Base-by-base conservation (phyloP, 2,888 invertebrate species). In the Trachelus iudaicus region DNA sequence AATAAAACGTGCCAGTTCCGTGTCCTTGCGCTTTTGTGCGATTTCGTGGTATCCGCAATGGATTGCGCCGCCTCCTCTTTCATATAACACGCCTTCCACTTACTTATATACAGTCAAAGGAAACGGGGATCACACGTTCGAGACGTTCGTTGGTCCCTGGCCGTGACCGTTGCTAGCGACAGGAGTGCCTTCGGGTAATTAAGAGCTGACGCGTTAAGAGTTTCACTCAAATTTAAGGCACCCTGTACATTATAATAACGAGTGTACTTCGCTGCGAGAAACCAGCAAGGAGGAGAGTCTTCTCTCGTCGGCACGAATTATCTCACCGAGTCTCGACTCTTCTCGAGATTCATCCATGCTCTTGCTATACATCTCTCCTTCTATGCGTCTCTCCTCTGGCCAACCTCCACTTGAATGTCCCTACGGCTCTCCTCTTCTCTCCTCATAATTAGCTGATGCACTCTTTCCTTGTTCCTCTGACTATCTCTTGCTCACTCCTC, bases 361-460 rank as follows among this genome's bases (percentile, higher is more conserved):
- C 69, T 71, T 15, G 69, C 68, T 77, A 15, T 71, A 73, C 13
- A 13, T 77, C 68, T 40, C 69, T 77, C 68, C 73, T 30, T 76
- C 77, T 74, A 73, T 75, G 34, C 73, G 74, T 30, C 77, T 73
- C 74, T 75, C 75, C 56, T 75, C 74, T 75, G 34, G 40, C 74
- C 34, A 33, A 35, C 69, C 69, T 71, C 31, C 33, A 33, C 69
- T 69, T 40, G 69, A 75, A 73, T 73, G 69, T 78, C 34, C 73
- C 73, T 73, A 35, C 79, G 73, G 79, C 80, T 78, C 80, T 73
- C 81, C 79, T 80, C 77, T 15, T 33, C 78, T 77, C 74, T 77
- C 81, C 76, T 83, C 80, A 80, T 82, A 83, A 82, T 85, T 84
- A 82, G 77, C 56, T 13, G 11, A 11, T 31, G 33, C 33, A 23